phyloP scores from a whole-genome alignment of 2,113 vertebrate genomes.

The Sarotherodon lohbergeri region DNA sequence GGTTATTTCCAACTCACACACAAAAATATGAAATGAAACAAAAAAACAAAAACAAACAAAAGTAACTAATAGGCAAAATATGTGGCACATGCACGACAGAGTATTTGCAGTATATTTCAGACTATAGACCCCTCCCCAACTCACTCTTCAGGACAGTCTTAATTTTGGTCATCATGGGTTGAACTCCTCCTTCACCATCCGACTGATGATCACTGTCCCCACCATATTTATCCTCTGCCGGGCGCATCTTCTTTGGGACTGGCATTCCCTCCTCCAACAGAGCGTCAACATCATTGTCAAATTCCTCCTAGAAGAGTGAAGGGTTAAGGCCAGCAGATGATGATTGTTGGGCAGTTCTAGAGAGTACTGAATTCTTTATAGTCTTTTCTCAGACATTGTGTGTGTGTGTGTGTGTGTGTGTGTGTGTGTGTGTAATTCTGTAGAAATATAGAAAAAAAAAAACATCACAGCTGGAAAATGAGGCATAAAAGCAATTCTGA shows the following conservation, averaged over 20 bases:
- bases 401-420: not conserved
- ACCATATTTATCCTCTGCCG: slow-evolving; percentile 81
- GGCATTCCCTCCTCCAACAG: slow-evolving; percentile 95
- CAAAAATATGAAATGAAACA: not conserved
- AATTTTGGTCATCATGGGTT: slow-evolving; percentile 99
- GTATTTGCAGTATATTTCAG: not conserved
- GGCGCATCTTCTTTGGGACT: slow-evolving; percentile 90
- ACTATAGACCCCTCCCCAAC: slow-evolving; percentile 36
- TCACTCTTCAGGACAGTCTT: slow-evolving; percentile 99
- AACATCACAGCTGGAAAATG: not conserved
- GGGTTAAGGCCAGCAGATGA: slow-evolving; percentile 33
- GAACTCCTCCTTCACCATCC: slow-evolving; percentile 90
- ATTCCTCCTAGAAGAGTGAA: slow-evolving; percentile 91
- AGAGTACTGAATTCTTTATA: not conserved
- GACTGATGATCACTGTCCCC: slow-evolving; percentile 93
- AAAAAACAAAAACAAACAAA: not conserved
- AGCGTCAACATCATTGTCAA: slow-evolving; percentile 98
- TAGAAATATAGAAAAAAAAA: not conserved
- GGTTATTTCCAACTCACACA: not conserved
- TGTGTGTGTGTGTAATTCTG: not conserved
- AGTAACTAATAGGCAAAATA: not conserved
- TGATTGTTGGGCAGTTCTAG: not conserved
- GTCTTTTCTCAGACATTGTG: not conserved
- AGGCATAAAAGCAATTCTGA: not conserved
- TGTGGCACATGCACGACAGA: not conserved